Evolutionary conservation across 2,797 vertebrate species (phyloP).

Genomic region (Sebastes kiyomatsui): DNA sequence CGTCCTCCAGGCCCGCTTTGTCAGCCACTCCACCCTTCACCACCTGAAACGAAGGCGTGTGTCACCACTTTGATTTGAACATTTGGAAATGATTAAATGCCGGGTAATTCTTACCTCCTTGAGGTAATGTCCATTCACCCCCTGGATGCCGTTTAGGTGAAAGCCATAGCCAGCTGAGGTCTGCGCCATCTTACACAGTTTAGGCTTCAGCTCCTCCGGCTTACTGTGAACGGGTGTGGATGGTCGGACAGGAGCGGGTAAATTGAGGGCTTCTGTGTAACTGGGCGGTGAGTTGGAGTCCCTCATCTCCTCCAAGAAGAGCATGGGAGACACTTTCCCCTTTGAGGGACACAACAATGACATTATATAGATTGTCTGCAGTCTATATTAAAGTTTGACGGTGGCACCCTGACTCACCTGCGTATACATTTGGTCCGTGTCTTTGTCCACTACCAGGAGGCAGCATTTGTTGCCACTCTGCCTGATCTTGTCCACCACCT

Average conservation of each 20-base stretch:
- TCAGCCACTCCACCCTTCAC: conserved; percentile 83
- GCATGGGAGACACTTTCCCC: conserved; percentile 88
- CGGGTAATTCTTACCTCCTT: conserved; percentile 81
- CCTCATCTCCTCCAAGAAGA: conserved; percentile 83
- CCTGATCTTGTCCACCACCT: conserved; percentile 86
- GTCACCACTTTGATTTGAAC: not conserved
- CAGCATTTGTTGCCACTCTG: conserved; percentile 81
- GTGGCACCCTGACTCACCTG: conserved; percentile 77
- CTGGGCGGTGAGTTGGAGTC: conserved; percentile 64
- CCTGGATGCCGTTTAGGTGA: conserved; percentile 88
- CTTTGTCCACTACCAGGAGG: conserved; percentile 88
- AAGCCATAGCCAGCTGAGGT: conserved; percentile 88
- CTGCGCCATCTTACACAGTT: conserved; percentile 88
- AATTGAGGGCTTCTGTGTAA: conserved; percentile 61
- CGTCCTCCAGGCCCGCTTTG: conserved; percentile 85
- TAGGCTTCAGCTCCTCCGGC: conserved; percentile 81
- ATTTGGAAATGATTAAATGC: not conserved
- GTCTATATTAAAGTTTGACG: not conserved
- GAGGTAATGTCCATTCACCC: conserved; percentile 85
- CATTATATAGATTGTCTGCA: not conserved
- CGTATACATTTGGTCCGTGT: conserved; percentile 86
- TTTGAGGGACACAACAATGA: conserved; percentile 53
- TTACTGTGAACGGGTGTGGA: conserved; percentile 17
- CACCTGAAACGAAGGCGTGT: conserved; percentile 79
- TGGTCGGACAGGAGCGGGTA: conserved; percentile 6